Evolutionary conservation across 2,888 invertebrate genomes (phyloP).

Genomic region (Subacronicta megacephala): DNA sequence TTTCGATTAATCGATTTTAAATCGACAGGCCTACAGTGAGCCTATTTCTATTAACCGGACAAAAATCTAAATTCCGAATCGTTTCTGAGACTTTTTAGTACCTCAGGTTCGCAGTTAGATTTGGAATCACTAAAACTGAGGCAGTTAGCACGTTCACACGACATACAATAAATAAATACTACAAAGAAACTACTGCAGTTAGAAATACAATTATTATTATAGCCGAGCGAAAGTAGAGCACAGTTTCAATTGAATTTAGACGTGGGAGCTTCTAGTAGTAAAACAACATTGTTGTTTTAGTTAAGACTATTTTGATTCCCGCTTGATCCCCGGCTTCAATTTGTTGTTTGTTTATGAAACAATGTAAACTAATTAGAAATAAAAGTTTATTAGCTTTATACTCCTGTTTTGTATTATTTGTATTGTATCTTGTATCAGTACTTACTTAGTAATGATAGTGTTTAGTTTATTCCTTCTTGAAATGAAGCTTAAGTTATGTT

Average conservation of each 20-base stretch:
- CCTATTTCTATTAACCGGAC: too few relatives aligned
- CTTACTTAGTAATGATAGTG: not conserved
- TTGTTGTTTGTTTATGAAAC: conserved; percentile 19
- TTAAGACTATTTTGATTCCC: conserved; percentile 50
- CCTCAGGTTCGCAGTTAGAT: too few relatives aligned
- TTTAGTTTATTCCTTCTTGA: too few relatives aligned
- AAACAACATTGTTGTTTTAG: conserved; percentile 43
- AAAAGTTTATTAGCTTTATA: conserved; percentile 1
- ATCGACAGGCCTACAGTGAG: too few relatives aligned
- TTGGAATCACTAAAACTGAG: too few relatives aligned
- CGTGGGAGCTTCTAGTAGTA: conserved; percentile 22
- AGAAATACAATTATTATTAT: conserved; percentile 43
- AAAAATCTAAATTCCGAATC: too few relatives aligned
- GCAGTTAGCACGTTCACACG: not conserved
- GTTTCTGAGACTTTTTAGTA: too few relatives aligned
- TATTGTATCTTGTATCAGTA: not conserved
- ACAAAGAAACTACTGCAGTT: conserved; percentile 1
- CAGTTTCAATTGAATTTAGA: conserved; percentile 45
- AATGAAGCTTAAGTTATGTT: too few relatives aligned
- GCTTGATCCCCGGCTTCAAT: conserved; percentile 33
- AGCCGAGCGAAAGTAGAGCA: conserved; percentile 20
- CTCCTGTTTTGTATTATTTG: not conserved
- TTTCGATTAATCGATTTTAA: too few relatives aligned
- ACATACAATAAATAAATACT: not conserved
- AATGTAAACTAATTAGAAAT: conserved; percentile 20